A percentile compares a stretch with the other conserved stretches of the same genome.
phyloP scores from a whole-genome alignment of 2,888 invertebrate species.

The Drosophila suboccidentalis region DNA sequence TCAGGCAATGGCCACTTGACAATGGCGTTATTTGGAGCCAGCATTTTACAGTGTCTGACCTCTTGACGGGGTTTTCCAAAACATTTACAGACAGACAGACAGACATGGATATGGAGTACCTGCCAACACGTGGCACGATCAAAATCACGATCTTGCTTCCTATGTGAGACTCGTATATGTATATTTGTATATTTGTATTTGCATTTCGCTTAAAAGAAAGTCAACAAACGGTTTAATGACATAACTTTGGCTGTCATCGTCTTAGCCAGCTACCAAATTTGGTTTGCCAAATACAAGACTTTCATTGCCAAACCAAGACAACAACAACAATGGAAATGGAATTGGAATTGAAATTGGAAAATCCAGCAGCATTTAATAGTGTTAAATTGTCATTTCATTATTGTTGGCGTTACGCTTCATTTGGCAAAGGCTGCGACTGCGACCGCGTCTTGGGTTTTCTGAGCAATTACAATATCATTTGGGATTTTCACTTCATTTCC shows the following conservation, averaged over 20 bases:
- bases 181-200: conserved; percentile 50
- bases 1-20: conserved; percentile 49
- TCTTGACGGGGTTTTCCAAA: conserved; percentile 56
- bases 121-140: conserved; percentile 61
- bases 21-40: conserved; percentile 34
- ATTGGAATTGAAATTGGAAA: conserved; percentile 64
- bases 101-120: conserved; percentile 2
- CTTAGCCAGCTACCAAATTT: conserved; percentile 16
- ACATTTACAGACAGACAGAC: conserved; percentile 2
- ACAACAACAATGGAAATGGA: conserved; percentile 1
- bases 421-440: conserved; percentile 49
- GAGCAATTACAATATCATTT: conserved; percentile 14
- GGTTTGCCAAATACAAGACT: conserved; percentile 46
- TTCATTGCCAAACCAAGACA: conserved; percentile 57
- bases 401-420: conserved; percentile 42
- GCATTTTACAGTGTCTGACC: conserved; percentile 45
- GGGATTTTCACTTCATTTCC: conserved; percentile 56
- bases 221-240: conserved; percentile 69
- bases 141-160: conserved; percentile 21
- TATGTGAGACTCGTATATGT: conserved; percentile 8
- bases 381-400: conserved; percentile 57
- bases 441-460: conserved; percentile 34
- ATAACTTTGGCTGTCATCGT: conserved; percentile 51
- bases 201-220: conserved; percentile 73
- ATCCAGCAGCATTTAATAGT: conserved; percentile 68